Evolutionary conservation across 2,113 vertebrate species (phyloP).

Genomic region (Mustelus asterias): DNA sequence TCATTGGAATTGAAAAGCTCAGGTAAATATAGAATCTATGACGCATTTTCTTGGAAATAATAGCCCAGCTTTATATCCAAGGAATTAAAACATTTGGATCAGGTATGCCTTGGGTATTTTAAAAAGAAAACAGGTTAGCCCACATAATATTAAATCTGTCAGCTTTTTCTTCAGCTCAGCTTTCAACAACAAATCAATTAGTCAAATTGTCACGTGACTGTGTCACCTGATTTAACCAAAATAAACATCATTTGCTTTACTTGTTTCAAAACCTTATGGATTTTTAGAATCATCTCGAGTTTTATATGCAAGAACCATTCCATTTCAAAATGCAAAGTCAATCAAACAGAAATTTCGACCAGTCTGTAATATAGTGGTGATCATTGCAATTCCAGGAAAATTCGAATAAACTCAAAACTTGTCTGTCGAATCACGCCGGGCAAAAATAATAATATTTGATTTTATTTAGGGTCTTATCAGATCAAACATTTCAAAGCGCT

Average conservation of each 20-base stretch:
- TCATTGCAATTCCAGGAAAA: not conserved
- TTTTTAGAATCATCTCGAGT: not conserved
- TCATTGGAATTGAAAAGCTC: not conserved
- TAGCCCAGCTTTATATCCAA: not conserved
- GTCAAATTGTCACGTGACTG: not conserved
- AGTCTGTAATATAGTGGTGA: not conserved
- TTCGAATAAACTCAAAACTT: not conserved
- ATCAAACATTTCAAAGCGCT: conserved; percentile 12
- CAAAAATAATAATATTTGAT: conserved; percentile 22
- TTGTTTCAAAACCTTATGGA: not conserved
- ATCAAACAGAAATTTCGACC: not conserved
- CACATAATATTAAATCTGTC: not conserved
- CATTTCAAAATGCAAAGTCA: not conserved
- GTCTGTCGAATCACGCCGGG: not conserved
- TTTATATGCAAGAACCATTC: not conserved
- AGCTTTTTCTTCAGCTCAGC: not conserved
- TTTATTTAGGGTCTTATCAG: conserved; percentile 13
- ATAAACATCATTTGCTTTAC: not conserved
- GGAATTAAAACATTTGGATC: not conserved
- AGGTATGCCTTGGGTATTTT: not conserved
- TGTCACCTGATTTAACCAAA: not conserved
- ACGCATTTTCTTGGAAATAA: not conserved
- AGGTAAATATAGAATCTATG: not conserved
- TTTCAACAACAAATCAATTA: not conserved
- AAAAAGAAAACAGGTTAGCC: not conserved